Percentiles rank a stretch among this genome's conserved stretches.
Evolutionary conservation across 2,888 invertebrate species (phyloP).

Genomic region (Chrysina gloriosa): DNA sequence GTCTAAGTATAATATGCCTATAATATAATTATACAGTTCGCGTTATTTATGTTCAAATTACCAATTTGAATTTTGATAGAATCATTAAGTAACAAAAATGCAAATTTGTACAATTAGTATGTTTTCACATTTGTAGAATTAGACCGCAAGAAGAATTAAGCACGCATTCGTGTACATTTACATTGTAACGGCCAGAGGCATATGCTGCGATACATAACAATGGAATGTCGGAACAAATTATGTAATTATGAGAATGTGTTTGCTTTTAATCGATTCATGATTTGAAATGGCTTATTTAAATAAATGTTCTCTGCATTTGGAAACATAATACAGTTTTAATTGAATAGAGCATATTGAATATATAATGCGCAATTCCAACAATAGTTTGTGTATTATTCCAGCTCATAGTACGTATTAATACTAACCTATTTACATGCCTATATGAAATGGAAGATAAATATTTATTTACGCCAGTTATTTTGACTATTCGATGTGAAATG

Average conservation of each 20-base stretch:
- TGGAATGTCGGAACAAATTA: not conserved
- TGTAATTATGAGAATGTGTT: constrained; percentile 25
- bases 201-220: not conserved
- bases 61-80: constrained; percentile 32
- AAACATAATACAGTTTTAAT: constrained; percentile 11
- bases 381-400: no score
- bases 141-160: constrained; percentile 11
- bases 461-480: no score
- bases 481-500: no score
- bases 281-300: constrained; percentile 14
- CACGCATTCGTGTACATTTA: not conserved
- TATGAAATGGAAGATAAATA: no score
- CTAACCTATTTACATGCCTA: no score
- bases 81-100: constrained; percentile 32
- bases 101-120: constrained; percentile 27
- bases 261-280: constrained; percentile 19
- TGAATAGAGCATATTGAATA: not conserved
- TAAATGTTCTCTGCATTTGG: constrained; percentile 1
- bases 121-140: constrained; percentile 35
- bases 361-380: not conserved
- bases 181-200: no score
- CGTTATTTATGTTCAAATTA: constrained; percentile 23
- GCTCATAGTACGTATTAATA: no score
- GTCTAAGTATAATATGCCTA: not conserved
- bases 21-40: constrained; percentile 5